A percentile compares a stretch with the other conserved stretches of the same genome.
phyloP scores from a whole-genome alignment of 2,797 vertebrate species.

The Halcyon badia region DNA sequence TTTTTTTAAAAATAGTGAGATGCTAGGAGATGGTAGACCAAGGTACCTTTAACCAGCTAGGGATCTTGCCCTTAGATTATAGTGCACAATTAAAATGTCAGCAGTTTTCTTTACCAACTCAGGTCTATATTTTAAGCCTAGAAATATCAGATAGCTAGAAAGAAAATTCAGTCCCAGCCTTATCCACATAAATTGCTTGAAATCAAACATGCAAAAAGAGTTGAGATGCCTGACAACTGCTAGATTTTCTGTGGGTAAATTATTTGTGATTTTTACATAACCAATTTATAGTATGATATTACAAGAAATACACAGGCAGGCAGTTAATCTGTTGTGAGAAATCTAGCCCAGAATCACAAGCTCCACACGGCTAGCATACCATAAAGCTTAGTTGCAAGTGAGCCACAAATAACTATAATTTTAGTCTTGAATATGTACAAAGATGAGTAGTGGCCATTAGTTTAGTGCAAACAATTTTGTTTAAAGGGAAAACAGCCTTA shows the following conservation, averaged over 20 bases:
- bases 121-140: slow-evolving; percentile 29
- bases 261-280: slow-evolving; percentile 40
- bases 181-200: not conserved
- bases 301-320: slow-evolving; percentile 39
- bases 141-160: not conserved
- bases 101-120: slow-evolving; percentile 14
- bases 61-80: not conserved
- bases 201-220: slow-evolving; percentile 32
- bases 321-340: slow-evolving; percentile 38
- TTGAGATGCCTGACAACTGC: slow-evolving; percentile 39
- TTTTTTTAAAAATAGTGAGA: slow-evolving; percentile 2
- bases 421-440: slow-evolving; percentile 30
- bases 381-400: slow-evolving; percentile 62
- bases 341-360: slow-evolving; percentile 43
- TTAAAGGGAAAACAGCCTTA: slow-evolving; percentile 63
- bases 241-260: slow-evolving; percentile 55
- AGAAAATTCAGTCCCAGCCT: not conserved
- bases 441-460: slow-evolving; percentile 65
- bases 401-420: slow-evolving; percentile 57
- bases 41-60: slow-evolving; percentile 4
- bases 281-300: not conserved
- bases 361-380: slow-evolving; percentile 61
- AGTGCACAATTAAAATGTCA: not conserved
- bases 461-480: slow-evolving; percentile 67
- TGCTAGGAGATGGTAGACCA: not conserved